Base-by-base conservation (phyloP, 2,888 invertebrate genomes). In the Pristionchus entomophagus region DNA sequence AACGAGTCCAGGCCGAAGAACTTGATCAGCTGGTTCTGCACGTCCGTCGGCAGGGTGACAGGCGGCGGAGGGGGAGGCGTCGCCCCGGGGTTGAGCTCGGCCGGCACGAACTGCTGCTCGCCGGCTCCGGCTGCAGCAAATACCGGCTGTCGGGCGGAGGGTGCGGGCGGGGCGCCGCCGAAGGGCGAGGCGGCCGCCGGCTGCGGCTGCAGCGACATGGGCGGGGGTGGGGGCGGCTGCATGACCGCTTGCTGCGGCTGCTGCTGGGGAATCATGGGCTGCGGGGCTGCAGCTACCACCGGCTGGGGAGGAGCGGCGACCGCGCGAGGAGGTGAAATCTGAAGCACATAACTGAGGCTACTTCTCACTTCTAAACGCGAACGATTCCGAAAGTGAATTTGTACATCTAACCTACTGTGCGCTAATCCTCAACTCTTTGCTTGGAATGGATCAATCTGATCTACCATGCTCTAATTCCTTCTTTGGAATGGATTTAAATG, bases 1-100 rank as follows among this genome's bases (percentile, higher is more conserved):
- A 93, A 93, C n/a, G 91, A 91, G 88, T 93, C 93, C 73, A 93
- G 91, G 62, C 93, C 93, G 87, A 93, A 93, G 91, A 93, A 93
- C 87, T 93, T 93, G 89, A 93, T 93, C 69, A 93, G 90, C 87
- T 93, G 93, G 86, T 93, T 93, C 88, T 93, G 93, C 53, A 93
- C 93, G 91, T 93, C 93, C 56, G 92, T 90, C 80, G 93, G 93
- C 29, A 93, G 92, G 86, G 92, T 93, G 86, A 93, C 91, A 81
- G 93, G 92, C 69, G 93, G 92, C 62, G 91, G 92, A 51, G 92
- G 88, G 5, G 88, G 90, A 29, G 89, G 89, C 35, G 88, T 87
- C 29, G 87, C 89, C 0, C 26, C 56, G 19, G 77, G 78, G n/a
- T 80, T 86, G 80, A 0, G n/a, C 10, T 38, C 35, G 12, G 78